Evolutionary conservation across 2,797 vertebrate genomes (phyloP), one percentile per base, ranked within the genome.

Genomic region (Heterohyrax brucei): DNA sequence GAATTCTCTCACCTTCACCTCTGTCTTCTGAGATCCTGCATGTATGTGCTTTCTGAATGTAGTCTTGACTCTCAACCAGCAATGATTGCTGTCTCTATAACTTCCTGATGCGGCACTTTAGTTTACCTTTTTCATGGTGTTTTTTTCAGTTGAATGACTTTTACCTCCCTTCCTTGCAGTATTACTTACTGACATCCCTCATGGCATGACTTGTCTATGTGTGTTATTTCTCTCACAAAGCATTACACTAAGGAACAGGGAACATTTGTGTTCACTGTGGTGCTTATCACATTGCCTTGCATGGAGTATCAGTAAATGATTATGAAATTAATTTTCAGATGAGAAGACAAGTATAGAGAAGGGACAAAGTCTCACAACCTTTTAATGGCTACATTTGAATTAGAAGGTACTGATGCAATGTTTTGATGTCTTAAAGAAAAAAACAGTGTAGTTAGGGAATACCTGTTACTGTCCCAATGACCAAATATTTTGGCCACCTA

Each of bases 311-410:
- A 21, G 0, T 87, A 91, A 94, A 48, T 82, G 44, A 53, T 85
- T 92, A n/a, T 48, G 10, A 85, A 94, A 68, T 88, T 79, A 94
- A 62, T 86, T 79, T 56, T 80, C 14, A 92, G 76, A 64, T 79
- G 39, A 95, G 22, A 59, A 90, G 79, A 93, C 26, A 93, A 18
- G 64, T 82, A 56, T 66, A 84, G 79, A 83, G 64, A 56, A 83
- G 48, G 56, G 12, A 80, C 78, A 7, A 75, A 93, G 72, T 76
- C 80, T 61, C 19, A 85, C 5, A 66, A 22, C 12, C 81, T 73
- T 48, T 73, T 80, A 73, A 28, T 59, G 53, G 53, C 79, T 95
- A 12, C 22, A 22, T 91, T 91, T 96, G 68, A 28, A 46, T 79
- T 83, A 64, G 22, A 84, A 78, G 13, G 8, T 76, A 10, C 93